These are phyloP conservation scores for Halichoerus grypus DNA, from an alignment of 2,113 vertebrate genomes.

Conservation along the genomic window DNA sequence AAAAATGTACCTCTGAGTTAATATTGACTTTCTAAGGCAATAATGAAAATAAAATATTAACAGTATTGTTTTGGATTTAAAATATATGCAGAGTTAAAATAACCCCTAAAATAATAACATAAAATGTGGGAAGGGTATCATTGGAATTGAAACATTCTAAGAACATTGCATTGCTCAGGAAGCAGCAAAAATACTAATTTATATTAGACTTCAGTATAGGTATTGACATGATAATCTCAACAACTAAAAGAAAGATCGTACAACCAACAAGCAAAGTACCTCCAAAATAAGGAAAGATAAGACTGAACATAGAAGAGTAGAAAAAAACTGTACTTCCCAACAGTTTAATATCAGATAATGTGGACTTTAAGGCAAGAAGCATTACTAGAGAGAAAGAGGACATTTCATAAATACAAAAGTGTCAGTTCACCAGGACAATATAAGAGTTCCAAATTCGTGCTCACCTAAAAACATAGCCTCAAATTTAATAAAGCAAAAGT, in stretches of 20 bases:
- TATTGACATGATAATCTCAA: background rate
- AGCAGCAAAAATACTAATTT: background rate
- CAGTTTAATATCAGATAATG: background rate
- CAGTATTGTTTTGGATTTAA: background rate
- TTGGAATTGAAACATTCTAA: background rate
- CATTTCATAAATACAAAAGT: background rate
- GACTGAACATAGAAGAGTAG: background rate
- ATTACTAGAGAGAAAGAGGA: background rate
- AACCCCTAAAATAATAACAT: background rate
- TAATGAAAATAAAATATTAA: slow-evolving; percentile 9
- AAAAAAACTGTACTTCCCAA: background rate
- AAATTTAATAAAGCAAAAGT: background rate
- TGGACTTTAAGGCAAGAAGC: background rate
- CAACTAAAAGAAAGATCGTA: background rate
- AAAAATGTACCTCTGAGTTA: background rate
- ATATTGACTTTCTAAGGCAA: background rate
- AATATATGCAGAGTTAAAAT: background rate
- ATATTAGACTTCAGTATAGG: background rate
- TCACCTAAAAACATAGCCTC: background rate
- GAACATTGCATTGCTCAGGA: background rate
- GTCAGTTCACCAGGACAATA: background rate
- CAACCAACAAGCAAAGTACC: background rate
- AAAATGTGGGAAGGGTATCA: background rate
- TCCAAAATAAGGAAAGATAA: background rate
- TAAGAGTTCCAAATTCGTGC: background rate